These are phyloP conservation scores for Larimichthys polyactis DNA, from an alignment of 2,113 vertebrate genomes.

Conservation along the genomic window DNA sequence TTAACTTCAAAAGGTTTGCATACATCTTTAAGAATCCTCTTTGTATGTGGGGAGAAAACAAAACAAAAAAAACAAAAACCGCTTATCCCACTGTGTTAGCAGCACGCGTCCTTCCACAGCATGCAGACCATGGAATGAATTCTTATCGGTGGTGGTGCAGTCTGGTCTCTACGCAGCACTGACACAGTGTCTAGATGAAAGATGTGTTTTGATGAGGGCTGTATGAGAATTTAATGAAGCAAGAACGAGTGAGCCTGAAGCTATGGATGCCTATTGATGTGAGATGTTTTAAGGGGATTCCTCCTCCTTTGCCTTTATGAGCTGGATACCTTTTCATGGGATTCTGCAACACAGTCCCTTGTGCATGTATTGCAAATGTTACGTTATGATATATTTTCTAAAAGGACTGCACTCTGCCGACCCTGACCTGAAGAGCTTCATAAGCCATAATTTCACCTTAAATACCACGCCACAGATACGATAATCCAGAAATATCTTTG, in stretches of 20 bases:
- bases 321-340: slow-evolving; percentile 49
- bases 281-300: slow-evolving; percentile 77
- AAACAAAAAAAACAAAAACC: slow-evolving; percentile 55
- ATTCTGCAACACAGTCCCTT: slow-evolving; percentile 8
- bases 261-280: slow-evolving; percentile 67
- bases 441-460: slow-evolving; percentile 54
- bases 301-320: slow-evolving; percentile 62
- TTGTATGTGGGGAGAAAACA: slow-evolving; percentile 52
- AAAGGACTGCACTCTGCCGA: slow-evolving; percentile 32
- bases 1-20: slow-evolving; percentile 62
- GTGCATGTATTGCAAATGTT: slow-evolving; percentile 9
- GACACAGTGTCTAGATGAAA: slow-evolving; percentile 73
- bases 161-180: slow-evolving; percentile 46
- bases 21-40: slow-evolving; percentile 57
- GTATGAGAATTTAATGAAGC: slow-evolving; percentile 83
- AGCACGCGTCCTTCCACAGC: slow-evolving; percentile 53
- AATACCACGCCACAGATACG: slow-evolving; percentile 42
- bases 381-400: slow-evolving; percentile 21
- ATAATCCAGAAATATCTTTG: slow-evolving; percentile 54
- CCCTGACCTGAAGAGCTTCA: slow-evolving; percentile 45
- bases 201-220: slow-evolving; percentile 80
- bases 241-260: slow-evolving; percentile 74
- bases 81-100: slow-evolving; percentile 59
- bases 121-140: slow-evolving; percentile 45
- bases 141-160: slow-evolving; percentile 48